Evolutionary conservation across 2,113 vertebrate species (phyloP).

Genomic region (Emydura subglobosa): DNA sequence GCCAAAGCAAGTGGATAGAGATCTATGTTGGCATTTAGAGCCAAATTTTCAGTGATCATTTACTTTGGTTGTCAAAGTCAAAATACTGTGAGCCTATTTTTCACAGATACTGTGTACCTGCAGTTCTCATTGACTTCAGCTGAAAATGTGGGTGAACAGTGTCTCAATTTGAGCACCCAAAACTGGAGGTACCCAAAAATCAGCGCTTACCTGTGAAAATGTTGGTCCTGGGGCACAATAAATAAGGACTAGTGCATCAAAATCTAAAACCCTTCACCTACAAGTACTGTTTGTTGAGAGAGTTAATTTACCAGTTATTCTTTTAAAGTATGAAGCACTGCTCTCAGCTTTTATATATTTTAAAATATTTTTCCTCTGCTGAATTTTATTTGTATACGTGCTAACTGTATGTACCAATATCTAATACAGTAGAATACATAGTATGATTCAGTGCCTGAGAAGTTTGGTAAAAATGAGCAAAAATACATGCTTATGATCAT

Average conservation of each 20-base stretch:
- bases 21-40: background rate
- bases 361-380: rapidly evolving
- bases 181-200: background rate
- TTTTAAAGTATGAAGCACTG: background rate
- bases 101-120: background rate
- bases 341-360: background rate
- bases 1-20: background rate
- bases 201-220: background rate
- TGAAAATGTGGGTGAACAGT: background rate
- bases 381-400: background rate
- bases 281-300: background rate
- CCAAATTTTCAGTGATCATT: background rate
- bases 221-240: background rate
- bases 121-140: background rate
- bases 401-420: background rate
- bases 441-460: background rate
- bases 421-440: background rate
- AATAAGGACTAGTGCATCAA: background rate
- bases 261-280: background rate
- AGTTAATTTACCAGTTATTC: too few species aligned
- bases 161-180: background rate
- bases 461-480: background rate
- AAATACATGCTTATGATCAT: background rate
- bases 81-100: background rate
- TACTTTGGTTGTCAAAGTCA: background rate